Evolutionary conservation across 1,140 invertebrate genomes (phyloP).

Genomic region (Hycleus cichorii): DNA sequence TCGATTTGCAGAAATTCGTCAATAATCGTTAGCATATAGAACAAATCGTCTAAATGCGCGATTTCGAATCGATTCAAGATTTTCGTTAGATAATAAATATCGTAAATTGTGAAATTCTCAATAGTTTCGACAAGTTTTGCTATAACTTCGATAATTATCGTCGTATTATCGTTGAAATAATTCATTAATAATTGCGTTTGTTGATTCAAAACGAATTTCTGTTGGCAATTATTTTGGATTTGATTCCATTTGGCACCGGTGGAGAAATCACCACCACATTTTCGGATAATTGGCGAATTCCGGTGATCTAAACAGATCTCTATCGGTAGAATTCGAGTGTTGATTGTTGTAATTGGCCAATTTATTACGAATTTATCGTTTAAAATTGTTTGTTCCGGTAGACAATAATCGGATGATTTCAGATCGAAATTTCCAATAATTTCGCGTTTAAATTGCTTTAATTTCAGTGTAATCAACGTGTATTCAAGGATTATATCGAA

Average conservation of each 20-base stretch:
- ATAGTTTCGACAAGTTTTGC: neutral
- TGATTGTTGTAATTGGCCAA: constrained; percentile 40
- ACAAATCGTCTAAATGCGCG: neutral
- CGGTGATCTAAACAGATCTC: constrained; percentile 46
- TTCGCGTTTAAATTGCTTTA: too few species aligned
- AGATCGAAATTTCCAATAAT: too few species aligned
- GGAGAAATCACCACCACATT: constrained; percentile 43
- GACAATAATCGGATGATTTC: constrained; percentile 19
- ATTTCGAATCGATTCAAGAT: neutral
- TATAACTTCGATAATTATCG: neutral
- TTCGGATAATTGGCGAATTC: constrained; percentile 42
- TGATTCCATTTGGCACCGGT: constrained; percentile 41
- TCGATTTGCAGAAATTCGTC: constrained; percentile 15
- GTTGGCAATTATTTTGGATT: constrained; percentile 37
- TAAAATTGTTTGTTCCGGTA: constrained; percentile 17
- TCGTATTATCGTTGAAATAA: neutral
- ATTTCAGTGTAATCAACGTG: too few species aligned
- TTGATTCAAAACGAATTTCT: constrained; percentile 38
- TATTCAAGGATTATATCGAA: constrained; percentile 3
- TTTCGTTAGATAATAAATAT: constrained; percentile 7
- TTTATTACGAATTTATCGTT: constrained; percentile 3
- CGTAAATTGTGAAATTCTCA: constrained; percentile 2
- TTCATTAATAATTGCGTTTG: constrained; percentile 30
- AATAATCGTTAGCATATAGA: constrained; percentile 4
- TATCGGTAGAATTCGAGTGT: constrained; percentile 41